A percentile compares a stretch with the other conserved stretches of the same genome.
phyloP scores from a whole-genome alignment of 2,113 vertebrate species.

The Romanogobio albipinnatus region DNA sequence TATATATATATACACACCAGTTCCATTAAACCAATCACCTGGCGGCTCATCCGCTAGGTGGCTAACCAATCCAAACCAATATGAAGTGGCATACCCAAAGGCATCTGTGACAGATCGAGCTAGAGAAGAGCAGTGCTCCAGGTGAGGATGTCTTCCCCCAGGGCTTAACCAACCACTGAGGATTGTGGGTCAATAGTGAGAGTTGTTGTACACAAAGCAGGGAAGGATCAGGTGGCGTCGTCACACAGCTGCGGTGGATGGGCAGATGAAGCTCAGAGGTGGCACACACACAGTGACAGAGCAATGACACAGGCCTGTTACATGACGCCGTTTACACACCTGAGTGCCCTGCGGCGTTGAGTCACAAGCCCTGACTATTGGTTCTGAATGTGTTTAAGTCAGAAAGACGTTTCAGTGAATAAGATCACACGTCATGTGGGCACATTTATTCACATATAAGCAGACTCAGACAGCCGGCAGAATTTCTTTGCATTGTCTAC shows the following conservation, averaged over 20 bases:
- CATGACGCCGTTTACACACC: constrained; percentile 40
- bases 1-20: too few species aligned
- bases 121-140: background rate
- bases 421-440: background rate
- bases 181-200: constrained; percentile 18
- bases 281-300: constrained; percentile 1
- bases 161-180: background rate
- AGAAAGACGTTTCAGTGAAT: background rate
- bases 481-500: background rate
- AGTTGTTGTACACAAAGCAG: constrained; percentile 32
- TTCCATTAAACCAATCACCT: background rate
- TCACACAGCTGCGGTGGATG: background rate
- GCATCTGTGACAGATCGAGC: background rate
- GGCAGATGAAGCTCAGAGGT: background rate
- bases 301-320: constrained; percentile 37
- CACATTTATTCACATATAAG: background rate
- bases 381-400: too few species aligned
- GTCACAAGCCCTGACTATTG: background rate
- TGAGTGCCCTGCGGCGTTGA: constrained; percentile 6
- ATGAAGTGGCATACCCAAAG: background rate
- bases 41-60: background rate
- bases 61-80: background rate
- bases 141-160: background rate
- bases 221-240: constrained; percentile 11
- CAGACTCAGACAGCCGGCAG: background rate